These are phyloP conservation scores for Sitta carolinensis DNA, from an alignment of 2,797 vertebrate genomes.

Conservation along the genomic window DNA sequence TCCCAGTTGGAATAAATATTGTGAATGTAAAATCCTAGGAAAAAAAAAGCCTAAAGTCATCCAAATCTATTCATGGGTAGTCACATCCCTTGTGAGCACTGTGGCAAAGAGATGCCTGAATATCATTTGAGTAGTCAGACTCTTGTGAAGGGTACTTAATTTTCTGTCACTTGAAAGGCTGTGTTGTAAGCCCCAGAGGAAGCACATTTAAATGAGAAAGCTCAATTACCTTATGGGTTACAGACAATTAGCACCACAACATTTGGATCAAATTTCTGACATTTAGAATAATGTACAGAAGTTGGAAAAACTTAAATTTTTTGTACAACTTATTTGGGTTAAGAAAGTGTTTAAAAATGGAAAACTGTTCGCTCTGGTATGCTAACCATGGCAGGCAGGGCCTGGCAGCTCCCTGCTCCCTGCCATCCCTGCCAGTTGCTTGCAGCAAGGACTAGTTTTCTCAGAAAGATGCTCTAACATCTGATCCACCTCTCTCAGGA, in stretches of 20 bases:
- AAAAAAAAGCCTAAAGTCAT: neutral
- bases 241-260: constrained; percentile 26
- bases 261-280: constrained; percentile 40
- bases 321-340: neutral
- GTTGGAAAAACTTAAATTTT: neutral
- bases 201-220: constrained; percentile 29
- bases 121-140: neutral
- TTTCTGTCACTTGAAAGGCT: constrained; percentile 17
- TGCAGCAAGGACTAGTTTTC: constrained; percentile 1
- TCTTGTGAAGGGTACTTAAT: neutral
- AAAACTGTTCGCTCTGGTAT: neutral
- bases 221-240: constrained; percentile 30
- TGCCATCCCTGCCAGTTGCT: neutral
- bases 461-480: neutral
- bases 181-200: neutral
- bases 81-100: neutral
- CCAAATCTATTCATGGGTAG: neutral
- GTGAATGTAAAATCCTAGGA: neutral
- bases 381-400: neutral
- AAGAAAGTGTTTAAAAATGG: neutral
- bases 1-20: constrained; percentile 7
- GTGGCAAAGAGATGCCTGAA: neutral
- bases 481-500: neutral
- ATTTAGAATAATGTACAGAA: neutral
- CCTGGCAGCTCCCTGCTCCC: neutral